Evolutionary conservation across 92 coral and sea anemone species (phyloP).

Genomic region (Palythoa grandiflora): DNA sequence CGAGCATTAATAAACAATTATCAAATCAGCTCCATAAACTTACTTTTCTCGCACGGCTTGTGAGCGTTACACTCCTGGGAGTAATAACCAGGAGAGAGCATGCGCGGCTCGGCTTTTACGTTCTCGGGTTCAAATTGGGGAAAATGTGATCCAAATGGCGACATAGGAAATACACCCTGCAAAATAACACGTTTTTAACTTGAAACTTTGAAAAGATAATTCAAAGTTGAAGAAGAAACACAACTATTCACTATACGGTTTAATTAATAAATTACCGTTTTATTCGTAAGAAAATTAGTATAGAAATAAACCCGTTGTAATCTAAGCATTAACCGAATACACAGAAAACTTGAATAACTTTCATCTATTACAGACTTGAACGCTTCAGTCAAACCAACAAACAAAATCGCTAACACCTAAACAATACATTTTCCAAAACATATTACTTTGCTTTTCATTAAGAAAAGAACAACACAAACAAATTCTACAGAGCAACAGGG

Average conservation of each 20-base stretch:
- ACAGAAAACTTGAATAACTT: not conserved
- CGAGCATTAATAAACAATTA: not conserved
- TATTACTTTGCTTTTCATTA: not conserved
- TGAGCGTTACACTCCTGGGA: slow-evolving; percentile 99
- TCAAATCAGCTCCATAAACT: not conserved
- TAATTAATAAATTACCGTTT: too few relatives aligned
- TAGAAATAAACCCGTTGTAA: not conserved
- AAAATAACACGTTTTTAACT: not conserved
- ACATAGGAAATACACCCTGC: slow-evolving; percentile 27
- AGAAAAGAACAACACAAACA: not conserved
- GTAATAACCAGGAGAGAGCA: slow-evolving; percentile 97
- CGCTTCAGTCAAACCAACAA: not conserved
- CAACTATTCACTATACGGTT: not conserved
- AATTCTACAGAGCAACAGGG: not conserved
- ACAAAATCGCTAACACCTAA: not conserved
- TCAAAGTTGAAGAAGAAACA: not conserved
- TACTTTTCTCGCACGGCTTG: slow-evolving; percentile 92
- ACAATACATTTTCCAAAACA: not conserved
- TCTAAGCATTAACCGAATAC: not conserved
- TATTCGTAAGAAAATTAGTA: too few relatives aligned
- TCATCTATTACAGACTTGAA: not conserved
- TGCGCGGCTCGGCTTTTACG: slow-evolving; percentile 65
- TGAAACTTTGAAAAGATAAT: not conserved
- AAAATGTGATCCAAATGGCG: slow-evolving; percentile 47
- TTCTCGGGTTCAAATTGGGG: slow-evolving; percentile 41